Evolutionary conservation across 2,797 vertebrate genomes (phyloP), one percentile per base, ranked within the genome.

Genomic region (Mormyrus proboscirostris): DNA sequence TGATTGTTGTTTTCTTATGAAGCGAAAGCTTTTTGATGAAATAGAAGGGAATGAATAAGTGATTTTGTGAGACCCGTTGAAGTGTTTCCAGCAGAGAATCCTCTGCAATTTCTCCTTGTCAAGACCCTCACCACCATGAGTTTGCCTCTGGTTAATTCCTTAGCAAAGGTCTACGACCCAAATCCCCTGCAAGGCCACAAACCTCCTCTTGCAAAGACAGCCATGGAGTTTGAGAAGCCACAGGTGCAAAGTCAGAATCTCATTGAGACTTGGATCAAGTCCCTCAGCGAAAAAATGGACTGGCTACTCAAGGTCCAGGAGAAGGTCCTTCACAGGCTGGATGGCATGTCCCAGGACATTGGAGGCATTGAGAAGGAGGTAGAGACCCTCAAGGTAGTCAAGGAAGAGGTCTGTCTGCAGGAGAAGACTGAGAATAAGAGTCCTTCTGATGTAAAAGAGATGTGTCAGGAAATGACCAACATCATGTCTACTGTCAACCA

Each of bases 141-240:
- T 89, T 95, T 92, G 2, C 95, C 95, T 90, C 88, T 97, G 85
- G 96, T 97, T 89, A 97, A 95, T 93, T 97, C 95, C 91, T 93
- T 97, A 90, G 97, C 97, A 92, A 97, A 96, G 93, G 95, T 96
- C 89, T 96, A 97, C 0, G 95, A 97, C 92, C 95, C 94, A 19
- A 96, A 97, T 0, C 91, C 95, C 90, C 95, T 97, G 88, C 96
- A 95, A 10, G 95, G 91, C 90, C 96, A 95, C 89, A 94, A 95
- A 92, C 93, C 94, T 4, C 92, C 38, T 4, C 92, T 90, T 59
- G 93, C 93, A 93, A 94, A 92, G 92, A 90, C 93, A 10, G 69
- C 93, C 25, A 92, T 69, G 73, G 92, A 93, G 91, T 92, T 91
- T 33, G 93, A 93, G 55, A 94, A 93, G 89, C 93, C 88, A 38